Evolutionary conservation across 2,888 invertebrate species (phyloP), one percentile per base, ranked within the genome.

Genomic region (Steromphala cineraria): DNA sequence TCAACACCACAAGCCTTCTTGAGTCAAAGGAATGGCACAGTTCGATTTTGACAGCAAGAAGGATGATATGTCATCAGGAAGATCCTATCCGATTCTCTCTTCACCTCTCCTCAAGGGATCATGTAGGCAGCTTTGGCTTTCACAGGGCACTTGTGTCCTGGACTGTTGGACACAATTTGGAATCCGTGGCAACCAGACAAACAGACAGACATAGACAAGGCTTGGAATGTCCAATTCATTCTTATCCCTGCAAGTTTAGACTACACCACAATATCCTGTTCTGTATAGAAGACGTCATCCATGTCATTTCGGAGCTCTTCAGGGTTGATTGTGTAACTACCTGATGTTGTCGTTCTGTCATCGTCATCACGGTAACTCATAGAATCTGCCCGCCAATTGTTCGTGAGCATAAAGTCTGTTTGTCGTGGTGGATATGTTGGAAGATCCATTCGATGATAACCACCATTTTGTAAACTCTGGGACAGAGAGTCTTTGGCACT

Each of bases 221-320:
- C 19, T n/a, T 52, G 53, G 53, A 75, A 75, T 75, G 71, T 71
- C 19, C 15, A 24, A 62, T 62, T 28, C 62, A 62, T 62, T 21
- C 13, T 13, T 7, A 62, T 62, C 62, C 24, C 24, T 62, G 28
- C 19, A 46, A 75, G 46, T 46, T 53, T 53, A 21, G 17, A 13
- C 24, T 46, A 46, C 5, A 56, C 78, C 75, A 82, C 80, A 80
- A 78, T 36, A 84, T 79, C 55, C 76, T 81, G 36, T 83, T 83
- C 15, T 78, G 74, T 53, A 81, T 80, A 62, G 55, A 81, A 80
- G 28, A 82, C 75, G 2, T 82, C 79, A 53, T 86, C 82, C 13
- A 86, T 82, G 10, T 86, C 86, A 15, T 78, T 71, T 53, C 82
- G 56, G 7, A 86, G 78, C 24, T 86, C 86, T 10, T 86, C 86